Evolutionary conservation across 2,888 invertebrate genomes (phyloP).

Genomic region (Drosophila multiciliata): DNA sequence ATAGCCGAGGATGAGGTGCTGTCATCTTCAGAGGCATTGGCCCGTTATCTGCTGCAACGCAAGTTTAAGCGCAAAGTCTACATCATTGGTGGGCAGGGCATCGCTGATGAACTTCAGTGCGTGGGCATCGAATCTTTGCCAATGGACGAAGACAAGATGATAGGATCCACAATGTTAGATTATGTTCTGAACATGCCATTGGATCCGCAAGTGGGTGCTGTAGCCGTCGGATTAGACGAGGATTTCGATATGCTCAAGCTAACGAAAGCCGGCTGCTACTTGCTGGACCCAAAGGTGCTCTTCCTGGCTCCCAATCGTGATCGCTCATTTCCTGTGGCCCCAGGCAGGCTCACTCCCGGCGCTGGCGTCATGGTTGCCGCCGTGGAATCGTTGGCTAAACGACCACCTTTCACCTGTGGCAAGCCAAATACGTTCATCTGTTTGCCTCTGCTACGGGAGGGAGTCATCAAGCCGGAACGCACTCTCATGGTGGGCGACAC

Average conservation of each 20-base stretch:
- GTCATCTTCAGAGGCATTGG: conserved; percentile 46
- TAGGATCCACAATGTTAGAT: conserved; percentile 14
- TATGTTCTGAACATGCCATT: conserved; percentile 20
- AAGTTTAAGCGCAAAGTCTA: conserved; percentile 52
- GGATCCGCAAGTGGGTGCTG: conserved; percentile 60
- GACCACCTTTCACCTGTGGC: conserved; percentile 57
- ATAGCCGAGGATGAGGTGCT: conserved; percentile 43
- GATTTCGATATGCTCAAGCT: conserved; percentile 46
- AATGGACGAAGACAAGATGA: not conserved
- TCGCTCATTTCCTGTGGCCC: conserved; percentile 8
- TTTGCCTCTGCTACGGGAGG: conserved; percentile 42
- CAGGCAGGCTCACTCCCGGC: conserved; percentile 32
- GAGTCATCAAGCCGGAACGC: conserved; percentile 51
- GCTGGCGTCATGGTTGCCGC: conserved; percentile 56
- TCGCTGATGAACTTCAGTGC: conserved; percentile 46
- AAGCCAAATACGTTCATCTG: conserved; percentile 60
- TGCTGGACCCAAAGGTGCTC: conserved; percentile 32
- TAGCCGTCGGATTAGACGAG: conserved; percentile 56
- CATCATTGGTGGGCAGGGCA: conserved; percentile 56
- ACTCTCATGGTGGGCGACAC: conserved; percentile 67
- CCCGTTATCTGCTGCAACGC: conserved; percentile 38
- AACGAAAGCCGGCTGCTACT: conserved; percentile 46
- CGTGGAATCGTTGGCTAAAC: conserved; percentile 36
- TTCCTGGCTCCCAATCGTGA: conserved; percentile 66
- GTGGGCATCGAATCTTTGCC: conserved; percentile 50